A percentile compares a stretch with the other conserved stretches of the same genome.
Conservation (phyloP, 1,140 invertebrate species). For the Danaus plexippus region DNA sequence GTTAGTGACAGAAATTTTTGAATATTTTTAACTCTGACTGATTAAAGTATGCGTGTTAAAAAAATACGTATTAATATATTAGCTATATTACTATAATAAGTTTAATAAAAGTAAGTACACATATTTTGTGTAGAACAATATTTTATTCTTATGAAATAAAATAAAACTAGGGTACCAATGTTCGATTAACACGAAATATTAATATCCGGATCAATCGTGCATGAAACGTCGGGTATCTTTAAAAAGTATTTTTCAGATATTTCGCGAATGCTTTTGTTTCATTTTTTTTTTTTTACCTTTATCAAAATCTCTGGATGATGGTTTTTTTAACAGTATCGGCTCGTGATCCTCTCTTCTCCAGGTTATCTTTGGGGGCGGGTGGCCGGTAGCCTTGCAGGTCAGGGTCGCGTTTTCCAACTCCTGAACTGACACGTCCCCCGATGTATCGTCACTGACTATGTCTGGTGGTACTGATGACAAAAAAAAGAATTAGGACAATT, state of each 20-base stretch:
- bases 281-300: conserved; percentile 72
- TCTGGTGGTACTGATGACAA: conserved; percentile 78
- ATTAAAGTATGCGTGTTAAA: no score
- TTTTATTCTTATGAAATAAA: no score
- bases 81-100: no score
- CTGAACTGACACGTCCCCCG: conserved; percentile 81
- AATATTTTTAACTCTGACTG: no score
- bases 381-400: conserved; percentile 83
- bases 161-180: no score
- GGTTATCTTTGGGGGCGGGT: conserved; percentile 79
- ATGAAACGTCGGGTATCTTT: background rate
- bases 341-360: conserved; percentile 81
- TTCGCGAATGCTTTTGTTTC: background rate
- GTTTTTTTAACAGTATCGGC: conserved; percentile 77
- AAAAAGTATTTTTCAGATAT: background rate
- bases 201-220: no score
- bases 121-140: no score
- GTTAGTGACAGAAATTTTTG: no score
- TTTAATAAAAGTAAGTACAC: no score
- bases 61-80: no score
- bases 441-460: conserved; percentile 83
- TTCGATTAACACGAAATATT: no score
- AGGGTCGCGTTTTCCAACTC: conserved; percentile 87
- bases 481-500: background rate
- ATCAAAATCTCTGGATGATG: conserved; percentile 74